Evolutionary conservation across 2,888 invertebrate species (phyloP), one percentile per base, ranked within the genome.

Genomic region (Apeira syringaria): DNA sequence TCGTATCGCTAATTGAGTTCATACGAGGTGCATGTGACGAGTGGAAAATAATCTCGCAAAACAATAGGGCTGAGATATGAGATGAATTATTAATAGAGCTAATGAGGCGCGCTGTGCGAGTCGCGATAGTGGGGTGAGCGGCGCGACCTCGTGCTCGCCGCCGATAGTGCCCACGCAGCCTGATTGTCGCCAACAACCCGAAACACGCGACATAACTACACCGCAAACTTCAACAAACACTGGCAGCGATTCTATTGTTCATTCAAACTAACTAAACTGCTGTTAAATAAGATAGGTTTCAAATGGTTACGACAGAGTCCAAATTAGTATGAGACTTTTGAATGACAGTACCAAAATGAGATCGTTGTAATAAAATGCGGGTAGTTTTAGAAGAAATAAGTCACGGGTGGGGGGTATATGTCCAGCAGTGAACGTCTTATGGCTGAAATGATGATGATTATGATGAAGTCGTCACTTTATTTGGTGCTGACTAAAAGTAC

Each of bases 101-200:
- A 86, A 83, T 80, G 80, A 82, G 82, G 70, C 79, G 69, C 67
- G 66, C 65, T 62, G 59, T 64, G 65, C 65, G 61, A 64, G 61
- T 57, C 60, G 65, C 64, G 85, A 82, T 85, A 84, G 80, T 71
- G 72, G 87, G 87, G 87, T 85, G 86, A 86, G 80, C 84, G 79
- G 73, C 59, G 74, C 81, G 86, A 85, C 86, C 87, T 85, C 84
- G 84, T 68, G 64, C 86, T 83, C 81, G 80, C 67, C 61, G 54
- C 48, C 57, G 86, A 86, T 85, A 85, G 78, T 68, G 82, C 88
- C 88, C 87, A 86, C 88, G 88, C 87, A 88, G 88, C 81, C 88
- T 72, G 85, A 80, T 83, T 86, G 88, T 87, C 88, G 86, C 88
- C 88, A 71, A 60, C 74, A 57, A 71, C 60, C 68, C 70, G 60